Evolutionary conservation across 1,140 invertebrate species (phyloP).

Genomic region (Panagrolaimus sp.): DNA sequence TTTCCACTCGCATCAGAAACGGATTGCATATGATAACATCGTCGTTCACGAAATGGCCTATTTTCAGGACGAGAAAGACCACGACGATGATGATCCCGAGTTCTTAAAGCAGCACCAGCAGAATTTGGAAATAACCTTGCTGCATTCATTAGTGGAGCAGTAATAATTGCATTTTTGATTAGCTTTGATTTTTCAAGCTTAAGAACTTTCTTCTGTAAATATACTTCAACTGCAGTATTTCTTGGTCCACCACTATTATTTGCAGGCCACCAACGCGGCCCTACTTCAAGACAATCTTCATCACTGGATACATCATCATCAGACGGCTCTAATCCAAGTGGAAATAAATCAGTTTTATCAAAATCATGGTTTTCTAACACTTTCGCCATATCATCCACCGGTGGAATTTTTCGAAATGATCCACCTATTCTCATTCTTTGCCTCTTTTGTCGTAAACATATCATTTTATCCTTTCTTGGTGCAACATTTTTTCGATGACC

Average conservation of each 20-base stretch:
- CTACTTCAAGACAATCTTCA: conserved; percentile 24
- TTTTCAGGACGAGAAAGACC: conserved; percentile 4
- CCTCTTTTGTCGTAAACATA: conserved; percentile 37
- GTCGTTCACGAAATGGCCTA: background rate
- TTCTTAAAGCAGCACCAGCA: conserved; percentile 33
- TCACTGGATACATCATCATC: conserved; percentile 43
- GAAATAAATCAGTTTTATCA: conserved; percentile 42
- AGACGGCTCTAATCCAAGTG: conserved; percentile 42
- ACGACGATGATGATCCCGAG: conserved; percentile 17
- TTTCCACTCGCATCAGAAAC: background rate
- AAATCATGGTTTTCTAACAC: conserved; percentile 38
- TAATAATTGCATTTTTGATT: conserved; percentile 32
- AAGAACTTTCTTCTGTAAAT: conserved; percentile 39
- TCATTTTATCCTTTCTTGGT: conserved; percentile 26
- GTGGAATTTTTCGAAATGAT: conserved; percentile 31
- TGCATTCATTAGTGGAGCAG: conserved; percentile 35
- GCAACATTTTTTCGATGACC: background rate
- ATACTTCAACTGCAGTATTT: conserved; percentile 28
- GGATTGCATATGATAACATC: conserved; percentile 22
- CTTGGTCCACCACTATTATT: background rate
- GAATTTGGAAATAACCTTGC: conserved; percentile 34
- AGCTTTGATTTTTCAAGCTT: conserved; percentile 28
- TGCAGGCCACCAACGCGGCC: background rate
- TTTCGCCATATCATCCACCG: conserved; percentile 43
- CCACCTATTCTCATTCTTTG: conserved; percentile 37